phyloP scores from a whole-genome alignment of 2,888 invertebrate genomes.

The Nycteola revayana region DNA sequence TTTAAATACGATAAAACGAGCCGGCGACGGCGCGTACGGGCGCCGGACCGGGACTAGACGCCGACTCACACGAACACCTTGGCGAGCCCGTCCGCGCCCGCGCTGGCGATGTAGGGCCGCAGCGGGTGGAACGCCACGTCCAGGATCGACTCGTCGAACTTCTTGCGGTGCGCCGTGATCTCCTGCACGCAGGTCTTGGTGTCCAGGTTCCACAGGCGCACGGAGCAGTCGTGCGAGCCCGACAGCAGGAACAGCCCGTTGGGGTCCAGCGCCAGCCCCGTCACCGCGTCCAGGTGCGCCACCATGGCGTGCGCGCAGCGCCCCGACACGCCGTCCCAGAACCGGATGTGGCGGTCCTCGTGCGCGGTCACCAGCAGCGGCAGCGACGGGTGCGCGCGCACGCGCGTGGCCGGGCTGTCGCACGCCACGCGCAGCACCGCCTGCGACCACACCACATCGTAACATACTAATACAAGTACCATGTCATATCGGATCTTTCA shows the following conservation, averaged over 20 bases:
- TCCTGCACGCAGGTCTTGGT: constrained; percentile 99
- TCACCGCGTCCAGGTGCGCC: constrained; percentile 99
- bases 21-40: constrained; percentile 41
- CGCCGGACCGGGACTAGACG: constrained; percentile 37
- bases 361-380: constrained; percentile 98
- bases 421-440: constrained; percentile 85
- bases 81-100: constrained; percentile 98
- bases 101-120: constrained; percentile 98
- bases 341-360: constrained; percentile 98
- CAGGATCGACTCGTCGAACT: constrained; percentile 99
- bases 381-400: constrained; percentile 97
- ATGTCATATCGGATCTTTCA: too few relatives aligned
- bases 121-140: constrained; percentile 99
- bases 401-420: constrained; percentile 86
- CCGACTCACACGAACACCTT: constrained; percentile 95
- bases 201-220: constrained; percentile 99
- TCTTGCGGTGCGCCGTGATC: constrained; percentile 99
- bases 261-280: constrained; percentile 98
- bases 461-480: too few relatives aligned
- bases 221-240: constrained; percentile 99
- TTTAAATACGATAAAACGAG: constrained; percentile 60
- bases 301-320: constrained; percentile 98
- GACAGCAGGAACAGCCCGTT: constrained; percentile 99
- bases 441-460: constrained; percentile 75
- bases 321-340: constrained; percentile 98